Conservation (phyloP, 2,797 vertebrate genomes). For the Pipistrellus nathusii region DNA sequence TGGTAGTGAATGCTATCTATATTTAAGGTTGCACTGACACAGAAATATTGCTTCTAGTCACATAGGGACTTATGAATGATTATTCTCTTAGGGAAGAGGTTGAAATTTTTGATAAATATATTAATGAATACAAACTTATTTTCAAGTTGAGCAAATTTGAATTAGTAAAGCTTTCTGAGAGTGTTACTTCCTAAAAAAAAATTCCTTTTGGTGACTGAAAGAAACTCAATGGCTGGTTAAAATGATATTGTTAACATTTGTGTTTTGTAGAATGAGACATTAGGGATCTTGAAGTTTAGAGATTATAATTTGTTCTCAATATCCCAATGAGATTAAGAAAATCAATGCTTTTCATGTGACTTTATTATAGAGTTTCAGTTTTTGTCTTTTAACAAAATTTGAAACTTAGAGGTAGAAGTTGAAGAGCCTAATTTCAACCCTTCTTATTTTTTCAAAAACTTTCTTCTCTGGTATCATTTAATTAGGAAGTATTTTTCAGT, state of each 20-base stretch:
- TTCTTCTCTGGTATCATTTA: no score
- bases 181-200: not conserved
- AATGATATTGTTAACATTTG: not conserved
- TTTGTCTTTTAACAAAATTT: not conserved
- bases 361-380: not conserved
- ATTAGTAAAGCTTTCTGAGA: not conserved
- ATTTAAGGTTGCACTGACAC: slow-evolving; percentile 75
- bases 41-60: slow-evolving; percentile 67
- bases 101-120: slow-evolving; percentile 23
- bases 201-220: not conserved
- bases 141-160: not conserved
- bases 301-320: not conserved
- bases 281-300: not conserved
- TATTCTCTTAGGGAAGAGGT: slow-evolving; percentile 15
- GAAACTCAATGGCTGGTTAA: not conserved
- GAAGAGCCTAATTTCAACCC: no score
- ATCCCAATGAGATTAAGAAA: not conserved
- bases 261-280: not conserved
- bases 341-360: not conserved
- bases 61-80: slow-evolving; percentile 39
- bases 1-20: slow-evolving; percentile 62
- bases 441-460: no score
- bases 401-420: not conserved
- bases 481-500: no score
- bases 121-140: slow-evolving; percentile 31